A percentile compares a stretch with the other conserved stretches of the same genome.
phyloP scores from a whole-genome alignment of 2,113 vertebrate genomes.

The Pagrus major region DNA sequence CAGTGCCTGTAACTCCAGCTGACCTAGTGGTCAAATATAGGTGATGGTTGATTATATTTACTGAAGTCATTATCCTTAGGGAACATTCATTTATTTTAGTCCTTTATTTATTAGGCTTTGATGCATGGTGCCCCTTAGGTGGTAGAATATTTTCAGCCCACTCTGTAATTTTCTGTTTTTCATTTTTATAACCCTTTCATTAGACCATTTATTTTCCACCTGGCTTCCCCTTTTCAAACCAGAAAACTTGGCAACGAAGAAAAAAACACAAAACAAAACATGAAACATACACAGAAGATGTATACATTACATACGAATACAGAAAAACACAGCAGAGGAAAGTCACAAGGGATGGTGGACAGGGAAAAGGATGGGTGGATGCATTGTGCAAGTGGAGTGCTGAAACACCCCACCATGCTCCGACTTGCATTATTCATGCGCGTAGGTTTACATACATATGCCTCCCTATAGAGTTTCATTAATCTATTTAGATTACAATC shows the following conservation, averaged over 20 bases:
- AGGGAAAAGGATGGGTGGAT: not conserved
- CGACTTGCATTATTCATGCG: constrained; percentile 62
- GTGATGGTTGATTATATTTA: not conserved
- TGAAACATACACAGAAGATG: constrained; percentile 3
- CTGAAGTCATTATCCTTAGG: not conserved
- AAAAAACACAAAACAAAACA: constrained; percentile 15
- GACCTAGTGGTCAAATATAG: not conserved
- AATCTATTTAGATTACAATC: constrained; percentile 53
- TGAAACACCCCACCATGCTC: constrained; percentile 32
- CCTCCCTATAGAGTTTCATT: constrained; percentile 42
- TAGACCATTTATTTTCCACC: not conserved
- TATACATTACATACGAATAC: constrained; percentile 35
- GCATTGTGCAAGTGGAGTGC: constrained; percentile 40
- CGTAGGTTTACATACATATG: constrained; percentile 42
- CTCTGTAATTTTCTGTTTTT: not conserved
- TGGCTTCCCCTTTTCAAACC: not conserved
- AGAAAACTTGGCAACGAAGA: not conserved
- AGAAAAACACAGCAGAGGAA: constrained; percentile 10
- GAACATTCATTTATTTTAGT: not conserved
- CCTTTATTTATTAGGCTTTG: not conserved
- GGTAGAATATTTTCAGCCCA: not conserved
- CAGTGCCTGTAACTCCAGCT: not conserved
- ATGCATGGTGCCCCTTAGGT: not conserved
- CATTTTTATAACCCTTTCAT: not conserved
- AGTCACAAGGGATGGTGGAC: constrained; percentile 21